These are phyloP conservation scores for Drosophila trapezifrons DNA, from an alignment of 1,140 invertebrate genomes.

Conservation along the genomic window DNA sequence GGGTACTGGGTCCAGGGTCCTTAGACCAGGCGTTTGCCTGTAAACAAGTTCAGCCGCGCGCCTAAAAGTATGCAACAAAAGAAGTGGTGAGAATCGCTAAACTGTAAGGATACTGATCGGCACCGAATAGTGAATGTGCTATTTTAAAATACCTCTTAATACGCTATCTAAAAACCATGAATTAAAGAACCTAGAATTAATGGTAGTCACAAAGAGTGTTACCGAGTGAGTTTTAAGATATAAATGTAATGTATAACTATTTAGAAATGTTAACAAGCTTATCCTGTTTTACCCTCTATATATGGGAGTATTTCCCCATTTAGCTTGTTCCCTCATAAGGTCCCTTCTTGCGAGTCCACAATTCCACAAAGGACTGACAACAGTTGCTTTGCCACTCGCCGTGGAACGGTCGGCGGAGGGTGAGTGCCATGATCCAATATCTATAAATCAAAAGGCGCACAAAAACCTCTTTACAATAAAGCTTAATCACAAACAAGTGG, in stretches of 20 bases:
- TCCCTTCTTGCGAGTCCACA: background rate
- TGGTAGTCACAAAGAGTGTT: too few species aligned
- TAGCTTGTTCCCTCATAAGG: background rate
- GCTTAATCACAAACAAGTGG: slow-evolving; percentile 61
- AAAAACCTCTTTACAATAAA: slow-evolving; percentile 65
- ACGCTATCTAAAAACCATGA: too few species aligned
- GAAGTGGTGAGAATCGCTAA: slow-evolving; percentile 22
- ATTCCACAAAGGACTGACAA: slow-evolving; percentile 12
- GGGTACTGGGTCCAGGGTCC: slow-evolving; percentile 12
- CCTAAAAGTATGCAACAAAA: slow-evolving; percentile 74
- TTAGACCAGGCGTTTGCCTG: slow-evolving; percentile 57
- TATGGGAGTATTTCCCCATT: background rate
- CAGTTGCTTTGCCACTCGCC: background rate
- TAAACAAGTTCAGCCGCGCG: slow-evolving; percentile 68
- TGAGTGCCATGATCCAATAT: slow-evolving; percentile 65
- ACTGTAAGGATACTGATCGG: background rate
- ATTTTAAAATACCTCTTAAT: too few species aligned
- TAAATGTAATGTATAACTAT: background rate
- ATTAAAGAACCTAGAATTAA: too few species aligned
- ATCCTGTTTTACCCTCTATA: background rate
- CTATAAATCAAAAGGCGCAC: slow-evolving; percentile 76
- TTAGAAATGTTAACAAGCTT: background rate
- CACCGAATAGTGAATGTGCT: slow-evolving; percentile 4
- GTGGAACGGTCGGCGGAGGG: background rate
- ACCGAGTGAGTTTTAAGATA: too few species aligned